A percentile compares a stretch with the other conserved stretches of the same genome.
Evolutionary conservation across 2,113 vertebrate species (phyloP).

Genomic region (Actinemys pallida): DNA sequence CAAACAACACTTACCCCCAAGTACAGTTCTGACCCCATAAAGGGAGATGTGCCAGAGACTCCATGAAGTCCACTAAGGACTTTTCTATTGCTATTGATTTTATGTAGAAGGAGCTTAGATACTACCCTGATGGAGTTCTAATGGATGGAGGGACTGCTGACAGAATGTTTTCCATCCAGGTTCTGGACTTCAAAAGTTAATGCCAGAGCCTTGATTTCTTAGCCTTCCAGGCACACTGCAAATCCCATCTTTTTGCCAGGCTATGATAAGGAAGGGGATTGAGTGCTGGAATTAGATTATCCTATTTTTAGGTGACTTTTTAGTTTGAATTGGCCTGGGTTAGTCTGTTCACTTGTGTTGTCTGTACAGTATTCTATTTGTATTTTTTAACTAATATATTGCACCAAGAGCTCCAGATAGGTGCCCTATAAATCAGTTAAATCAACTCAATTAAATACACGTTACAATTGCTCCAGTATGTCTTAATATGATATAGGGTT

Average conservation of each 20-base stretch:
- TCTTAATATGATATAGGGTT: not conserved
- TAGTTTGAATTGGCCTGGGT: not conserved
- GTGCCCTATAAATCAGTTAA: not conserved
- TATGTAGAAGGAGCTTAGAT: not conserved
- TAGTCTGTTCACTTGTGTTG: not conserved
- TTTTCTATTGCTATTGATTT: not conserved
- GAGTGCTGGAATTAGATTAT: not conserved
- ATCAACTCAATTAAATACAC: not conserved
- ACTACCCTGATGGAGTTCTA: not conserved
- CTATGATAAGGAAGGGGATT: not conserved
- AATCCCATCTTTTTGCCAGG: not conserved
- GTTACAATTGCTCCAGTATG: not conserved
- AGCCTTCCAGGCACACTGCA: not conserved
- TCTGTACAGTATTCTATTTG: not conserved
- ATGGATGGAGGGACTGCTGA: not conserved
- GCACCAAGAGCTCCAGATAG: not conserved
- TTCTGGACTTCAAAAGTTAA: not conserved
- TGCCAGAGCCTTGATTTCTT: not conserved
- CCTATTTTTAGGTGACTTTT: not conserved
- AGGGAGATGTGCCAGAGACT: not conserved
- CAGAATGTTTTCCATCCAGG: not conserved
- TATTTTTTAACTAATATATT: not conserved
- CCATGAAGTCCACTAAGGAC: too few species aligned
- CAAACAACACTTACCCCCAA: too few species aligned
- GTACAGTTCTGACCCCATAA: accelerated